Evolutionary conservation across 2,797 vertebrate species (phyloP).

Genomic region (Melopsittacus undulatus): DNA sequence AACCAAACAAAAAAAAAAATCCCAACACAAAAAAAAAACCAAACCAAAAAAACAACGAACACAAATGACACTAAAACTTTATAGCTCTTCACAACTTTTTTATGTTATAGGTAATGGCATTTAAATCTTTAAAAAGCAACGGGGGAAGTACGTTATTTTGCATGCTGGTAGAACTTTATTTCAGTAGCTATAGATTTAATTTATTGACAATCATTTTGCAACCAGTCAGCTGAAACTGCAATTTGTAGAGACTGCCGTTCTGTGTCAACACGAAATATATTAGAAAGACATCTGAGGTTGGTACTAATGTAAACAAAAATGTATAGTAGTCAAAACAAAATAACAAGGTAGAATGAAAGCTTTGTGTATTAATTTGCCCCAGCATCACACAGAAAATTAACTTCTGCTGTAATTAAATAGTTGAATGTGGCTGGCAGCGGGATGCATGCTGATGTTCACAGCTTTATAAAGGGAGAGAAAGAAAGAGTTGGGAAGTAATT

Average conservation of each 20-base stretch:
- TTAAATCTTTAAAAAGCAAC: not conserved
- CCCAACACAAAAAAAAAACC: not conserved
- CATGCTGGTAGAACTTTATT: not conserved
- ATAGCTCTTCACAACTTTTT: not conserved
- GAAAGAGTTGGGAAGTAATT: not conserved
- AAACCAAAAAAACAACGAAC: not conserved
- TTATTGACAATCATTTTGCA: not conserved
- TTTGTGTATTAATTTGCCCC: not conserved
- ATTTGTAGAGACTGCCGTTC: not conserved
- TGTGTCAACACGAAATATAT: not conserved
- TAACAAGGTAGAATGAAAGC: not conserved
- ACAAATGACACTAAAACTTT: not conserved
- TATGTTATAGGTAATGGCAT: not conserved
- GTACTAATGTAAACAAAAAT: not conserved
- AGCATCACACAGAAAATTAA: not conserved
- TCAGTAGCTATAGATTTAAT: not conserved
- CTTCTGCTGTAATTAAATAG: not conserved
- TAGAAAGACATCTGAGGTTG: not conserved
- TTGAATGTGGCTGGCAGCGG: rapidly evolving
- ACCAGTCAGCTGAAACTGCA: not conserved
- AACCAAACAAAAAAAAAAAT: rapidly evolving
- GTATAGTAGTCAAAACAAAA: not conserved
- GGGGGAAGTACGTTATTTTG: not conserved
- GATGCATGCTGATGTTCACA: not conserved
- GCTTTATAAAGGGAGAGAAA: not conserved